These are phyloP conservation scores for Tenthredo distinguenda DNA, from an alignment of 2,888 invertebrate species.

Conservation along the genomic window DNA sequence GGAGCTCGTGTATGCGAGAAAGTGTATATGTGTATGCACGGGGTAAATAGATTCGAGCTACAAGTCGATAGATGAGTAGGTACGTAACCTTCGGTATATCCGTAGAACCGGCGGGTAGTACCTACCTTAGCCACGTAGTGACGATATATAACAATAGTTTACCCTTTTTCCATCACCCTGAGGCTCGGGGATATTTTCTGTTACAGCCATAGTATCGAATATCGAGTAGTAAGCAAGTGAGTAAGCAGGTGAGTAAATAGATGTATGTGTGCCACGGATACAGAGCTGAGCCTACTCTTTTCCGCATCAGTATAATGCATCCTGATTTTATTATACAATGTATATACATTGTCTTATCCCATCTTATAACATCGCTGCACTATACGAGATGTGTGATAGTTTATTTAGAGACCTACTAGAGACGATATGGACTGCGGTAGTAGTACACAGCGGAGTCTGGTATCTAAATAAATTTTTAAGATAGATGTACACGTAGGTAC, in stretches of 20 bases:
- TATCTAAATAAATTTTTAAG: background rate
- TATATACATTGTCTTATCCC: background rate
- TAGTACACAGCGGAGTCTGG: background rate
- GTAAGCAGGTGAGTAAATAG: background rate
- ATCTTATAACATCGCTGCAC: background rate
- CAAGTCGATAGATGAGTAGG: slow-evolving; percentile 6
- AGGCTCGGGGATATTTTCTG: background rate
- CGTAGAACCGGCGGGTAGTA: background rate
- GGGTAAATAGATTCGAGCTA: slow-evolving; percentile 23
- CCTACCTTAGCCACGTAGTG: background rate
- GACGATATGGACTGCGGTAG: background rate
- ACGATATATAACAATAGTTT: slow-evolving; percentile 10
- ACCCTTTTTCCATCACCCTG: background rate
- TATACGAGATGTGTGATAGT: background rate
- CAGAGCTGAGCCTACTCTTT: background rate
- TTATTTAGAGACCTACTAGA: background rate
- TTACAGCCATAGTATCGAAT: background rate
- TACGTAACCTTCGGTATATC: background rate
- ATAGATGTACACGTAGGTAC: too few relatives aligned
- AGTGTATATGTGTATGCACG: background rate
- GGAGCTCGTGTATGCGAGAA: background rate
- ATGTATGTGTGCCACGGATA: background rate
- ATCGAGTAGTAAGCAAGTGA: background rate
- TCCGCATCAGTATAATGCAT: background rate
- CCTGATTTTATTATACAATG: background rate